Evolutionary conservation across 2,888 invertebrate genomes (phyloP).

Genomic region (Sphaeridia pumilis): DNA sequence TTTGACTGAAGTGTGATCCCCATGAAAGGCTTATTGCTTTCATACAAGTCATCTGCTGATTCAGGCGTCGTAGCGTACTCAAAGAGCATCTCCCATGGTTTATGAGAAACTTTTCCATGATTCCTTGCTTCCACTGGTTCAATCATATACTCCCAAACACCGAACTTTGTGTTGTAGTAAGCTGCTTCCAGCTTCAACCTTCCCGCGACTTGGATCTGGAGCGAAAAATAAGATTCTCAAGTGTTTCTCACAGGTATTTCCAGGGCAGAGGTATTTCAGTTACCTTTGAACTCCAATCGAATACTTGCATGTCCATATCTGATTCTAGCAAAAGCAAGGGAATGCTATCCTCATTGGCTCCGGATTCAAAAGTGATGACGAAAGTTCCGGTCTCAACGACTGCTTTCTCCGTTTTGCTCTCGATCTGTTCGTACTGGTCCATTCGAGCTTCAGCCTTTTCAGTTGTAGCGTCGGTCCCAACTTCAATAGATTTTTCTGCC

Average conservation of each 20-base stretch:
- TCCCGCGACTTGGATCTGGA: slow-evolving; percentile 38
- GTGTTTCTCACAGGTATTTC: too few species aligned
- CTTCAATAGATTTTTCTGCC: slow-evolving; percentile 36
- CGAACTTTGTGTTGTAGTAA: slow-evolving; percentile 71
- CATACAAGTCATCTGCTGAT: neutral
- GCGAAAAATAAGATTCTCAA: too few species aligned
- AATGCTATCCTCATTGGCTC: slow-evolving; percentile 74
- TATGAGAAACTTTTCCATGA: slow-evolving; percentile 47
- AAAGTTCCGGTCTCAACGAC: slow-evolving; percentile 63
- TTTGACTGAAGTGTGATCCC: slow-evolving; percentile 22
- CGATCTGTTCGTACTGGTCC: too few species aligned
- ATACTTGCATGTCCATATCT: slow-evolving; percentile 61
- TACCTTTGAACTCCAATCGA: slow-evolving; percentile 74
- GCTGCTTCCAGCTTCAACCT: slow-evolving; percentile 67
- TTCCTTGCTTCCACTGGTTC: slow-evolving; percentile 68
- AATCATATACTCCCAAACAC: slow-evolving; percentile 90
- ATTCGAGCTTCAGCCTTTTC: too few species aligned
- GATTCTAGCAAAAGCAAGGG: slow-evolving; percentile 80
- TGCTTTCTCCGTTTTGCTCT: too few species aligned
- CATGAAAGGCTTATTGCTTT: slow-evolving; percentile 1
- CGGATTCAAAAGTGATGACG: slow-evolving; percentile 73
- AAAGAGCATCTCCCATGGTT: slow-evolving; percentile 74
- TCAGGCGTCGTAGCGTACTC: slow-evolving; percentile 42
- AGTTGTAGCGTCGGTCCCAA: slow-evolving; percentile 39
- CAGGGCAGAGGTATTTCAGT: too few species aligned